Base-by-base conservation (phyloP, 2,113 vertebrate species). In the Stigmatopora argus region DNA sequence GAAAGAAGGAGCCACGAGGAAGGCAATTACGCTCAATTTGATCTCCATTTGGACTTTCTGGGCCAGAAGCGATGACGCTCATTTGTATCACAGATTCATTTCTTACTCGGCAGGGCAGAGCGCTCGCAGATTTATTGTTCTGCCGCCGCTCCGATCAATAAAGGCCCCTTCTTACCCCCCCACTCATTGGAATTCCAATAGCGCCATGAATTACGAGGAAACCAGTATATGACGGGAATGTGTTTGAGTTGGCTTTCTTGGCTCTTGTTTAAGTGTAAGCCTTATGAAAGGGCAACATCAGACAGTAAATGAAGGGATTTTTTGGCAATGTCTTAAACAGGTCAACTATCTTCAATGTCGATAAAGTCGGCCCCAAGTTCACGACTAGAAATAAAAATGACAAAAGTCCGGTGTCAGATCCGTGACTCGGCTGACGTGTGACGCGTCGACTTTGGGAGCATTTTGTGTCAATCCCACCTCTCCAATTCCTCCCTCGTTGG, bases 401-500 rank as follows among this genome's bases (percentile, higher is more conserved):
- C 21, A 14, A 21, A 46, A 60, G 44, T 51, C 31, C 41, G 51
- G 21, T 59, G 63, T 73, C 69, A 26, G 2, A 35, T 15, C 26
- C 34, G 48, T 71, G 15, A 53, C 45, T 15, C 69, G 77, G 52
- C 79, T 81, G 48, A 45, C 53, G 59, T 31, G 63, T 73, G 53
- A 78, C 62, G 65, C 9, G 60, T 66, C 56, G 6, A 34, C 71
- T 62, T 79, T 53, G 63, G 0, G 17, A 44, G 62, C 48, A 9
- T 70, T 64, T 64, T 74, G 57, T 66, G 19, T 64, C 34, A 48
- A 46, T 12, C 31, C 31, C 64, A 65, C 52, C 53, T 23, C 31
- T 4, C 72, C 64, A 62, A 82, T 77, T 83, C 47, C 74, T 72
- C 65, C 72, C 74, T 74, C 81, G 71, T 78, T 31, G 53, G 70